Evolutionary conservation across 2,888 invertebrate genomes (phyloP), one percentile per base, ranked within the genome.

Genomic region (Busseola fusca): DNA sequence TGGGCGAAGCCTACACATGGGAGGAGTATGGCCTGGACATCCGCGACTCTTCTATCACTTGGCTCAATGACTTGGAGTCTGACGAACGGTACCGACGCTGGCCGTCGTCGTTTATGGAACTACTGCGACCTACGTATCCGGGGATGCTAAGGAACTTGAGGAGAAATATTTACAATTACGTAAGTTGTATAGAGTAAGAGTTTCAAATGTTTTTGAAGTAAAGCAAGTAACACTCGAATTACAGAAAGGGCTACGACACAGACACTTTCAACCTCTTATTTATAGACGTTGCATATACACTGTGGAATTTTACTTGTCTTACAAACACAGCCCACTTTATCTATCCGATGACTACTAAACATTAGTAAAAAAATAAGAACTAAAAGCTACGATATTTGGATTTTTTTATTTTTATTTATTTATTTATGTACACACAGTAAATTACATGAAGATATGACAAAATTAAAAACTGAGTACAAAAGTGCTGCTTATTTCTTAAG

Each of bases 51-150:
- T 97, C 99, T 1, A 97, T 99, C 74, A 97, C 98, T 90, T 99
- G 98, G 98, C 96, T 99, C 37, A 99, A 99, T 91, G 98, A 99
- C 91, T 97, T 99, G 72, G 99, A 99, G 94, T 97, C 96, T 14
- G 99, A 99, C 95, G 96, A 97, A 58, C 97, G 98, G 79, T 99
- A 99, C 91, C 96, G 96, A 42, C 96, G 98, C 70, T 99, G 99
- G 99, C 98, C 99, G 0, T 96, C 97, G 1, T 98, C 98, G 52
- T 97, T 98, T 68, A 98, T 98, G 96, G 99, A 99, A 87, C 95
- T 99, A 78, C 95, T 99, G 78, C 96, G 99, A 75, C 99, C 99
- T n/a, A 98, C 99, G 0, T 99, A 99, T 90, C 99, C 99, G 0
- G 99, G 99, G 69, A 99, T 99, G 99, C 95, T 99, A 76, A 96